Percentiles rank a stretch among this genome's conserved stretches.
Evolutionary conservation across 2,797 vertebrate genomes (phyloP).

Genomic region (Lutjanus argentimaculatus): DNA sequence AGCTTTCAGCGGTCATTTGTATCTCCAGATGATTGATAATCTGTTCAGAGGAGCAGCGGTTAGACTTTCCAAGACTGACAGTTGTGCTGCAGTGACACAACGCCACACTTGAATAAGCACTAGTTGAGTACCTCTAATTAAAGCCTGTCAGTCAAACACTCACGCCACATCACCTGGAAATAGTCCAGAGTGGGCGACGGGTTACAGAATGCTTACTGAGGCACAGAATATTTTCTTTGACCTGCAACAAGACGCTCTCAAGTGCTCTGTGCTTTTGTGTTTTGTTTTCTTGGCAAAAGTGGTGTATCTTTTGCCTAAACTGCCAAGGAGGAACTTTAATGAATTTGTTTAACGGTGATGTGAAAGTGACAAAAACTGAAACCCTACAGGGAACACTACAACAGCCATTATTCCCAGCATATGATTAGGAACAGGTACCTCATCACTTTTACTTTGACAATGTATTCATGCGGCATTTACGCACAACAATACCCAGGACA

Average conservation of each 20-base stretch:
- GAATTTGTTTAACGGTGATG: not conserved
- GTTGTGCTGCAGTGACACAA: not conserved
- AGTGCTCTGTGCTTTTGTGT: not conserved
- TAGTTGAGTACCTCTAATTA: slow-evolving; percentile 69
- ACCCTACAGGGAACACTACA: slow-evolving; percentile 3
- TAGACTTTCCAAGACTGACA: slow-evolving; percentile 16
- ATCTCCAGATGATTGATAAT: slow-evolving; percentile 29
- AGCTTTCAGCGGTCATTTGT: slow-evolving; percentile 33
- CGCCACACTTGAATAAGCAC: slow-evolving; percentile 36
- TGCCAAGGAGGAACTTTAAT: not conserved
- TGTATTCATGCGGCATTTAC: slow-evolving; percentile 72
- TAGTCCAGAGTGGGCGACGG: slow-evolving; percentile 72
- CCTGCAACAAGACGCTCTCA: slow-evolving; percentile 10
- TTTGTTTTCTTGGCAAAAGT: not conserved
- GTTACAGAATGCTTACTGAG: slow-evolving; percentile 32
- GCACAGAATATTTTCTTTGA: slow-evolving; percentile 5
- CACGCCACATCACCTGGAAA: slow-evolving; percentile 72
- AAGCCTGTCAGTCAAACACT: slow-evolving; percentile 72
- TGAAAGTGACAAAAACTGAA: not conserved
- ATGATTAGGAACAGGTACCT: slow-evolving; percentile 45
- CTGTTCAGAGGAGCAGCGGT: slow-evolving; percentile 23
- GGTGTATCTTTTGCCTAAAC: not conserved
- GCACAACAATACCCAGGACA: slow-evolving; percentile 57
- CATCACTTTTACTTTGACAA: slow-evolving; percentile 60
- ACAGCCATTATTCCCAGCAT: slow-evolving; percentile 19